Evolutionary conservation across 2,113 vertebrate genomes (phyloP), one percentile per base, ranked within the genome.

Genomic region (Vulpes lagopus): DNA sequence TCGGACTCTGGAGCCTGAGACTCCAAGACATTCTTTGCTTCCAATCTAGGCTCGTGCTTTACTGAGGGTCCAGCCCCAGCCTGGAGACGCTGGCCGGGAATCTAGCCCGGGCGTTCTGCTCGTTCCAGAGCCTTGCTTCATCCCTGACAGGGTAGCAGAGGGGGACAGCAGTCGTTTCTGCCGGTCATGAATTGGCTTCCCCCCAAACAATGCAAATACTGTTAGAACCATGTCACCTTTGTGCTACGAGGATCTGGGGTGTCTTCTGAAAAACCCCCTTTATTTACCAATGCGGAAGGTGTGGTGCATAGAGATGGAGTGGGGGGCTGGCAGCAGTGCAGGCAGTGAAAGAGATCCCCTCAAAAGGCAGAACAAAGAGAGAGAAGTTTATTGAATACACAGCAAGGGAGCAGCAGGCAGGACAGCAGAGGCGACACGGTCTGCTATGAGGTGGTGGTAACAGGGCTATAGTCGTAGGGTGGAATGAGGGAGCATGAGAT

Each of bases 141-240:
- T 38, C 43, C n/a, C 64, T 23, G 10, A 57, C 20, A 35, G 23
- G 2, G 0, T 4, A 17, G 55, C 19, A 15, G 32, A 85, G 73
- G 38, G 49, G 57, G 23, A 27, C 49, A 5, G n/a, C 11, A 1
- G 43, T 11, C 3, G 38, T 19, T 14, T n/a, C 57, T 0, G 0
- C 1, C 17, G 49, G 71, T 30, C 38, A 55, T 43, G 14, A 32
- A 35, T 38, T 69, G 27, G 65, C 30, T 91, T 4, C n/a, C 49
- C 88, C 1, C 49, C 16, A 60, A 53, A n/a, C n/a, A 23, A 3
- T 1, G 1, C 1, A 22, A 51, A 15, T 3, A 1, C 73, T 11
- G 17, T 71, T 32, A 67, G 32, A 38, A 81, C 20, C 4, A 57
- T 11, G 7, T 27, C 1, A 0, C n/a, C 5, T 53, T 51, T 16